A percentile compares a stretch with the other conserved stretches of the same genome.
Conservation (phyloP, 2,888 invertebrate species). For the Noctua pronuba region DNA sequence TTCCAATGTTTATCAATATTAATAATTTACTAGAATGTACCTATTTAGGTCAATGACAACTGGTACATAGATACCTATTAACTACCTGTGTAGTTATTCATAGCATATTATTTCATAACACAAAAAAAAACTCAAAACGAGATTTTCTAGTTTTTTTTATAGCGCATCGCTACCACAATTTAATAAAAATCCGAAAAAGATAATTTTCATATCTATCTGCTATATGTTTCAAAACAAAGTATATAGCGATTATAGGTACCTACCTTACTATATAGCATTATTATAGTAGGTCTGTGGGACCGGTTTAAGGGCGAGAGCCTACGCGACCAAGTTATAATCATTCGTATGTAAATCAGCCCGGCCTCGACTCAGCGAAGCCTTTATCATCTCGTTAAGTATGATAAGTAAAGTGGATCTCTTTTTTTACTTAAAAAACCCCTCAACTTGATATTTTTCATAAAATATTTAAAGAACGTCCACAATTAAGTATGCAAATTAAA, state of each 20-base stretch:
- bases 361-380: slow-evolving; percentile 81
- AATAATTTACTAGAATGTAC: slow-evolving; percentile 17
- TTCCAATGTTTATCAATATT: slow-evolving; percentile 6
- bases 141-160: background rate
- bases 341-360: slow-evolving; percentile 87
- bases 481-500: slow-evolving; percentile 66
- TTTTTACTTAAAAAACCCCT: slow-evolving; percentile 68
- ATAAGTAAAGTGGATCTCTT: slow-evolving; percentile 80
- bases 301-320: slow-evolving; percentile 68
- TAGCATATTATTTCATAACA: background rate
- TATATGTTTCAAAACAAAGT: slow-evolving; percentile 7
- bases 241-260: slow-evolving; percentile 14
- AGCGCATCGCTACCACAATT: background rate
- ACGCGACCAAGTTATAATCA: slow-evolving; percentile 85
- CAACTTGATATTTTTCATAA: slow-evolving; percentile 67
- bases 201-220: background rate
- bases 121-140: background rate
- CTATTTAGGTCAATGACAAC: slow-evolving; percentile 19
- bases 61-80: background rate
- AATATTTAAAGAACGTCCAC: slow-evolving; percentile 62
- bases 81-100: background rate
- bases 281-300: slow-evolving; percentile 57
- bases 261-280: slow-evolving; percentile 23
- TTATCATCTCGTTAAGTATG: slow-evolving; percentile 83
- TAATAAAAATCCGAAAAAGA: background rate